Evolutionary conservation across 2,113 vertebrate species (phyloP), one percentile per base, ranked within the genome.

Genomic region (Zosterops pallidus): DNA sequence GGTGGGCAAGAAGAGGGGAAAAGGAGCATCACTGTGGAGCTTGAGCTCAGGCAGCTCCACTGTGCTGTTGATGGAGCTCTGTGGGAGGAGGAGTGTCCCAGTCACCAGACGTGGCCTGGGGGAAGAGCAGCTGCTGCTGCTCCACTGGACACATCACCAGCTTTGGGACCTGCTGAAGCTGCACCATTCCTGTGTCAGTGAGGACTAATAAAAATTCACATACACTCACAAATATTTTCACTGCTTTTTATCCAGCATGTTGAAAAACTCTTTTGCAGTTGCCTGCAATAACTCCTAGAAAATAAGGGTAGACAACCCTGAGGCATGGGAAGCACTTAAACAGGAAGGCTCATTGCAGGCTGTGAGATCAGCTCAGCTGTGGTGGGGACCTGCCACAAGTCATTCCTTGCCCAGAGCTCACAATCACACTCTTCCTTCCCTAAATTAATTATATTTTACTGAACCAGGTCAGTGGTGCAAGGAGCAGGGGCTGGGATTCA

Each of bases 251-350:
- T 35, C 44, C 26, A 39, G 9, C n/a, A 3, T 35, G 31, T 35
- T 75, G 52, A 82, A 79, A 79, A 63, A 25, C 28, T 22, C 3
- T 59, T 82, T 78, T 71, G 47, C 56, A 57, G 33, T 71, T 88
- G 44, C 37, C 37, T 80, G 49, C 22, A 41, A 31, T 65, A 85
- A 37, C 42, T 53, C 49, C 42, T 55, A 42, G 53, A 50, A 63
- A 57, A 53, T 41, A 23, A 56, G 14, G 15, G 9, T 3, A 46
- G 70, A 71, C 64, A 60, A 1, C 37, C 31, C 42, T 60, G 19
- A 81, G 42, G 47, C 41, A 23, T 0, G 2, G 64, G 47, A 74
- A 82, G 42, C 1, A 0, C n/a, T 86, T 49, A 8, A 6, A 0
- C 3, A 15, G 49, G 12, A n/a, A 11, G 1, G 4, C 37, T 67